Base-by-base conservation (phyloP, 1,140 invertebrate species). In the Chelonus insularis region DNA sequence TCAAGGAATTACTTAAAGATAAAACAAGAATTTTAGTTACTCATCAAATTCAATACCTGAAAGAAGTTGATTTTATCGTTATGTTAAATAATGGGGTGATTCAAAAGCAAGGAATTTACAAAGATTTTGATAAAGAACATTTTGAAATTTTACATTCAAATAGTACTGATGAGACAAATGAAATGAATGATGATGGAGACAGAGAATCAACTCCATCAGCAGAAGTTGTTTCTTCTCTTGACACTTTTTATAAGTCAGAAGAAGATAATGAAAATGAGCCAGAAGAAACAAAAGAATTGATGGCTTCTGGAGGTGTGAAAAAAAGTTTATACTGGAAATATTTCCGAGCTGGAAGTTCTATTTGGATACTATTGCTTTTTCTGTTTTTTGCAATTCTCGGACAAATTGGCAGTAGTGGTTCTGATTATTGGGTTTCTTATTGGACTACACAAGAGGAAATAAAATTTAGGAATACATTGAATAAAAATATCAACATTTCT, bases 41-140 rank as follows among this genome's bases (percentile, higher is more conserved):
- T 1, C 91, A 93, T 80, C 91, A 93, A 72, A 80, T 92, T 21
- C 91, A 93, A 69, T 91, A 88, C 70, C 75, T 94, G 4, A 87
- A 88, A 67, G 81, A 85, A 4, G 90, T 89, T 4, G 86, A 91
- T 71, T 74, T 84, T 29, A 87, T 91, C 57, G 69, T 90, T 1
- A 83, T 93, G 1, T 69, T 94, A 52, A 88, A 91, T 69, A 86
- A 90, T 78, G 89, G 59, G 88, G 77, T 76, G 69, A 71, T 68
- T 77, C 58, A 63, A n/a, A 61, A 62, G 12, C 60, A 55, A 9
- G 60, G 63, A 32, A 61, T 48, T 43, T 63, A 23, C 4, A n/a
- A 45, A 1, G 39, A 60, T 18, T 63, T 65, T 50, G 37, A 52
- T 16, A 43, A 48, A 34, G 36, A 61, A 23, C 12, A 65, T 20